These are phyloP conservation scores for Tachypleus tridentatus DNA, from an alignment of 1,140 invertebrate species.

Conservation along the genomic window DNA sequence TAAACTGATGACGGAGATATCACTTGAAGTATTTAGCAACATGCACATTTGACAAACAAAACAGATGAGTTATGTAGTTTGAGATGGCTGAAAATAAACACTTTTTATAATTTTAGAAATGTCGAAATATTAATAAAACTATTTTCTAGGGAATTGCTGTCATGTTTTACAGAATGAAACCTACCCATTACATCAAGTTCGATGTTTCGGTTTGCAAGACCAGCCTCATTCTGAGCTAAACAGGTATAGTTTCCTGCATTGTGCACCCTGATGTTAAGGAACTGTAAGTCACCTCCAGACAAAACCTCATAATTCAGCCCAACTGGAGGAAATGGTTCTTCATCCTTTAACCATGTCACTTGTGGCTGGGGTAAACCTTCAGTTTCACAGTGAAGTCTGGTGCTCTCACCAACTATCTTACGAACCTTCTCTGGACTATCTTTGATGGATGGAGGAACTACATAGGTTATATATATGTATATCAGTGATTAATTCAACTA, in stretches of 20 bases:
- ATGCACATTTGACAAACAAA: no score
- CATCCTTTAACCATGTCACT: slow-evolving; percentile 37
- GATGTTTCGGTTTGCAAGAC: slow-evolving; percentile 10
- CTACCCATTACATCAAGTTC: slow-evolving; percentile 12
- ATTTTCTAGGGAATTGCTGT: no score
- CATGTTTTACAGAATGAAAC: not conserved
- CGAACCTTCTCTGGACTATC: slow-evolving; percentile 1
- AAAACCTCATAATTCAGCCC: slow-evolving; percentile 10
- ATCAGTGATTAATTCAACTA: no score
- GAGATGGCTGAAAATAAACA: no score
- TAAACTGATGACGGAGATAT: no score
- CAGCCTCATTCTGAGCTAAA: slow-evolving; percentile 27
- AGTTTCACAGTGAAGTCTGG: slow-evolving; percentile 5
- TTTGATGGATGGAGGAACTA: slow-evolving; percentile 15
- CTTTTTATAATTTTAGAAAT: no score
- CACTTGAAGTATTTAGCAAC: no score
- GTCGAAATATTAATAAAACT: no score
- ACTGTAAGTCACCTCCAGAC: slow-evolving; percentile 49
- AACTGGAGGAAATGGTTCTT: slow-evolving; percentile 42
- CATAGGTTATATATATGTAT: not conserved
- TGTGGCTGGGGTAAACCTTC: slow-evolving; percentile 11
- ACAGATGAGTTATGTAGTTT: no score
- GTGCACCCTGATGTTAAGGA: slow-evolving; percentile 12
- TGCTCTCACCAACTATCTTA: slow-evolving; percentile 3
- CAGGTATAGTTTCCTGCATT: slow-evolving; percentile 28